Evolutionary conservation across 2,113 vertebrate species (phyloP).

Genomic region (Odocoileus virginianus): DNA sequence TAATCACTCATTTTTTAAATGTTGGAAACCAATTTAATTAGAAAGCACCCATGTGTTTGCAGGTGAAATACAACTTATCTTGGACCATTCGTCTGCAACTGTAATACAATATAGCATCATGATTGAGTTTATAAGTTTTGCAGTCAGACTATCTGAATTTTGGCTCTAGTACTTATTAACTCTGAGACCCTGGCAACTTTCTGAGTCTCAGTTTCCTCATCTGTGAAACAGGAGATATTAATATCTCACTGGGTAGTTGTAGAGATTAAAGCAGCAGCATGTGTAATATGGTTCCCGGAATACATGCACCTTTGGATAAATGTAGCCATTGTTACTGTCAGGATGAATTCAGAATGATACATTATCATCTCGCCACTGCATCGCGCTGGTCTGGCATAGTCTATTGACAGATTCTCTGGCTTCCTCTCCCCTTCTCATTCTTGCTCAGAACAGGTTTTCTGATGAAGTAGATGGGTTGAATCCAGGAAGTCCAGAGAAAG

Average conservation of each 20-base stretch:
- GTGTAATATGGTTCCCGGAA: not conserved
- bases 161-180: not conserved
- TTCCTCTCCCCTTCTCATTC: rapidly evolving
- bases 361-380: no score
- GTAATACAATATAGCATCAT: not conserved
- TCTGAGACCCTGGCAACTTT: not conserved
- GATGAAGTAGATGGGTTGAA: rapidly evolving
- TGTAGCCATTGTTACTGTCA: not conserved
- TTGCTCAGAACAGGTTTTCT: rapidly evolving
- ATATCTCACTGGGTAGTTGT: not conserved
- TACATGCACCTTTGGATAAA: rapidly evolving
- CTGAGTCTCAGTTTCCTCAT: not conserved
- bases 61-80: not conserved
- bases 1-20: not conserved
- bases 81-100: not conserved
- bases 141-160: not conserved
- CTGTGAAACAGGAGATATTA: not conserved
- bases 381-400: not conserved
- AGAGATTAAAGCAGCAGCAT: not conserved
- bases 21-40: not conserved
- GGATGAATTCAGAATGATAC: not conserved
- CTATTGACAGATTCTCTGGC: rapidly evolving
- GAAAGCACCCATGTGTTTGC: not conserved
- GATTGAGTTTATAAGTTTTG: not conserved
- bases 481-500: not conserved